Base-by-base conservation (phyloP, 2,797 vertebrate genomes). In the Cephalopachus bancanus region DNA sequence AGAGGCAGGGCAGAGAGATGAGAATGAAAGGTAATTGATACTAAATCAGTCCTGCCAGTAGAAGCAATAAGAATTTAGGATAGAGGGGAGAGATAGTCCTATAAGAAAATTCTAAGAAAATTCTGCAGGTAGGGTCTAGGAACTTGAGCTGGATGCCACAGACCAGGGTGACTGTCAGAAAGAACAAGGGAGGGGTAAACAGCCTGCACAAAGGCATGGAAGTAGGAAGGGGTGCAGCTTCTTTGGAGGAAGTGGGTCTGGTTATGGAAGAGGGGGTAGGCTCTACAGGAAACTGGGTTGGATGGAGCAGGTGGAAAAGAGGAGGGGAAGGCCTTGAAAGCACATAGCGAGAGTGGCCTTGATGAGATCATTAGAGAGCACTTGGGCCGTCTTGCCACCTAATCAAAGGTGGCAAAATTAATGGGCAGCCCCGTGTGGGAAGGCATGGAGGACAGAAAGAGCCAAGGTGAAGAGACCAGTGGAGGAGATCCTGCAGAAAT, bases 401-500 rank as follows among this genome's bases (percentile, higher is more conserved):
- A n/a, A 24, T 79, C 51, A 83, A 37, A 71, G n/a, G 76, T 65
- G 37, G 67, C 60, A 30, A 83, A 65, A 76, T 59, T 37, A 6
- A 65, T 33, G 57, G 76, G 90, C 67, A 96, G 71, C 75, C 33
- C 59, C 14, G 1, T 62, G 28, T 83, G 76, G 15, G 28, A 72
- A 83, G 64, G 19, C 37, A 26, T 5, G n/a, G 37, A 84, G 17
- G n/a, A 65, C 69, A 64, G 64, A 26, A 15, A 62, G 57, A 53
- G 62, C 10, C 30, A 55, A 84, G 24, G 59, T 1, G 4, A 75
- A 64, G 71, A 89, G 12, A 26, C 67, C 17, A 6, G 15, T 0
- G 22, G 24, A 59, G 75, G n/a, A 74, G 83, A 80, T 94, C 62
- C 37, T 30, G 44, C 69, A 92, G 92, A 97, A 96, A 95, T 65